phyloP scores from a whole-genome alignment of 2,797 vertebrate genomes.

The Xenopus petersii region DNA sequence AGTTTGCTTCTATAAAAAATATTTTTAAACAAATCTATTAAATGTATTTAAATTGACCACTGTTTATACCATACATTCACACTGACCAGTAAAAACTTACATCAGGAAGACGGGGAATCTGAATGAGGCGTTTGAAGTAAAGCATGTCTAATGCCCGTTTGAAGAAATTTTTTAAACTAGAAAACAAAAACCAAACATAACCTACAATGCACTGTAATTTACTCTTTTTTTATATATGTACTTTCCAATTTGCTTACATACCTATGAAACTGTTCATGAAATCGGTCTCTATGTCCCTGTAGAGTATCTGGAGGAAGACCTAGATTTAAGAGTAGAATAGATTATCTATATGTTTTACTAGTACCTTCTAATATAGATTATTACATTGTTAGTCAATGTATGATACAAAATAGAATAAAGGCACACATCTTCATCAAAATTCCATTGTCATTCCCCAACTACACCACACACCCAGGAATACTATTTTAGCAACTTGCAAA shows the following conservation, averaged over 20 bases:
- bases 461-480: too few relatives aligned
- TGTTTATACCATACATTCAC: too few relatives aligned
- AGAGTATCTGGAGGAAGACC: conserved; percentile 91
- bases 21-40: too few relatives aligned
- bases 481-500: too few relatives aligned
- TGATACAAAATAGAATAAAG: too few relatives aligned
- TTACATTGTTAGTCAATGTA: too few relatives aligned
- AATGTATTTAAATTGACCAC: too few relatives aligned
- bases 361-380: too few relatives aligned
- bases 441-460: too few relatives aligned
- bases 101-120: conserved; percentile 93
- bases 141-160: conserved; percentile 91
- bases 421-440: too few relatives aligned
- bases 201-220: neutral
- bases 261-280: conserved; percentile 96
- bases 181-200: neutral
- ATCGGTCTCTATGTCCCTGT: conserved; percentile 92
- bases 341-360: neutral
- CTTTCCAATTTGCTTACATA: conserved; percentile 49
- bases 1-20: too few relatives aligned
- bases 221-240: neutral
- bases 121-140: conserved; percentile 95
- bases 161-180: conserved; percentile 90
- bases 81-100: conserved; percentile 58
- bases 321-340: conserved; percentile 47